Base-by-base conservation (phyloP, 1,140 invertebrate species). In the Pseudomyrmex pallidus region DNA sequence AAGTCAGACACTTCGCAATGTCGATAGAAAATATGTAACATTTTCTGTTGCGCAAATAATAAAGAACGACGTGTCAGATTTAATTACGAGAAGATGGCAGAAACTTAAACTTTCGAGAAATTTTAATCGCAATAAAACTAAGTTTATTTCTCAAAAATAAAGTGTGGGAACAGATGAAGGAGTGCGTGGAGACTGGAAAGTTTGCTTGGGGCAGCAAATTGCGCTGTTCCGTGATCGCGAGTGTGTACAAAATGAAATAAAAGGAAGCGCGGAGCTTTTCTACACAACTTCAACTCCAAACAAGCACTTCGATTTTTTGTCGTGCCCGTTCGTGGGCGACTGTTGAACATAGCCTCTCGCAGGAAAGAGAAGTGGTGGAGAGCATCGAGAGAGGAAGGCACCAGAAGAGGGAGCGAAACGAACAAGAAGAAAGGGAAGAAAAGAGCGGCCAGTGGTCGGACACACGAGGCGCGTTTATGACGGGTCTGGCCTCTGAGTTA, bases 401-500 rank as follows among this genome's bases (percentile, higher is more conserved):
- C 0, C 68, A 46, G 20, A 15, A 15, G 7, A 15, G 25, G 44
- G 48, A 56, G 48, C 2, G 66, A 56, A 67, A 46, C 44, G 74
- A 70, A 63, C 35, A 73, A 70, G 20, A 17, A 59, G 48, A 76
- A 72, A 74, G 52, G 74, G 70, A 82, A 74, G 72, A 57, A 44
- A 77, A 72, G 70, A 70, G 59, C 77, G 68, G 83, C 68, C 73
- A 88, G 64, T 68, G 74, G 87, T 82, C 87, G 57, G 46, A 80
- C 76, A 50, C 62, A 73, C 13, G 54, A 76, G 86, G 74, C 54
- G 74, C 88, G 85, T 89, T 89, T 89, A 89, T 86, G 87, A 89
- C 86, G 84, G 66, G 82, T 56, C 86, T 77, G 61, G 89, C 83
- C 80, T 66, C 91, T 93, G 91, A 94, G 89, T 94, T 94, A 94